Percentiles rank a stretch among this genome's conserved stretches.
These are phyloP conservation scores for Phaonia tiefii DNA, from an alignment of 2,888 invertebrate species.

Conservation along the genomic window DNA sequence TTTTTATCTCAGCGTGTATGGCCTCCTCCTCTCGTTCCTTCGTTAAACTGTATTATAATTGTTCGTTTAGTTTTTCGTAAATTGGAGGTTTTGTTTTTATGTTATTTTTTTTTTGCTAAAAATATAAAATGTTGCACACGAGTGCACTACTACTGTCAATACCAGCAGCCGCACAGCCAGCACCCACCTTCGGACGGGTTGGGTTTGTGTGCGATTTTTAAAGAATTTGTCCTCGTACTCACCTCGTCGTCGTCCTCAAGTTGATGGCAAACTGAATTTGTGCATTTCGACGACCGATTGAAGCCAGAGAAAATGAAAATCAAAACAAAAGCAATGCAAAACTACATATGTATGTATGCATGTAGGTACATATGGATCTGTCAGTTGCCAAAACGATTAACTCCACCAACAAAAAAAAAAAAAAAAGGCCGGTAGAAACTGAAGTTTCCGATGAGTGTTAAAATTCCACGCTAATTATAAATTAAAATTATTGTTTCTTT, in stretches of 20 bases:
- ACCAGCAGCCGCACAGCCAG: constrained; percentile 30
- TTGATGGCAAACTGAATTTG: constrained; percentile 59
- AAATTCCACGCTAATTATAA: no score
- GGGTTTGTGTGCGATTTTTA: constrained; percentile 17
- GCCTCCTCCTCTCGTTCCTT: neutral
- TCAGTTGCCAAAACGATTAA: no score
- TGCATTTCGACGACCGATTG: constrained; percentile 13
- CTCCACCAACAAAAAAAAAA: no score
- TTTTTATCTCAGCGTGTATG: no score
- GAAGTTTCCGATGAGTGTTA: no score
- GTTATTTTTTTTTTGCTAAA: constrained; percentile 36
- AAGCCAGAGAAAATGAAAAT: neutral
- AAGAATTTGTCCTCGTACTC: constrained; percentile 66
- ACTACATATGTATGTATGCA: constrained; percentile 9
- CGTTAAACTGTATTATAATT: constrained; percentile 6
- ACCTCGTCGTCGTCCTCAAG: constrained; percentile 64
- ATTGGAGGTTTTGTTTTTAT: constrained; percentile 6
- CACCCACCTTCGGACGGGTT: constrained; percentile 5
- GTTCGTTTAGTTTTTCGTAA: constrained; percentile 19
- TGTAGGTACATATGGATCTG: no score
- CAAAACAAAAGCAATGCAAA: constrained; percentile 4
- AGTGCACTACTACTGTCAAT: no score
- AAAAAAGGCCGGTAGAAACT: no score
- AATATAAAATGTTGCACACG: constrained; percentile 34
- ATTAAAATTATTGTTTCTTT: no score